Conservation (phyloP, 2,797 vertebrate genomes). For the Cyprinodon diabolis region DNA sequence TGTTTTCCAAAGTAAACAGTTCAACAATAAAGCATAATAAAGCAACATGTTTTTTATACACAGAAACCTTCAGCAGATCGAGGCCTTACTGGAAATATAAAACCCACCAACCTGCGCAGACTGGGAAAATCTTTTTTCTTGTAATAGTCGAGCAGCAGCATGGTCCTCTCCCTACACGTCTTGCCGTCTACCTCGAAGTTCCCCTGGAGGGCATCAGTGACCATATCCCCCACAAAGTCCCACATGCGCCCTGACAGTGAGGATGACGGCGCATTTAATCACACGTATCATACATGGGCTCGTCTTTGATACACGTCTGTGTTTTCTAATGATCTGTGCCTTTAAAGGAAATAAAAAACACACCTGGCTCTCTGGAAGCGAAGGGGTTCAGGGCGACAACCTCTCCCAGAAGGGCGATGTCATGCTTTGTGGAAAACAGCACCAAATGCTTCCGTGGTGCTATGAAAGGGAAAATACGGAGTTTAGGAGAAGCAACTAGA, state of each 20-base stretch:
- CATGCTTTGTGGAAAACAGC: conserved; percentile 83
- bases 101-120: conserved; percentile 75
- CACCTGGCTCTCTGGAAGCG: conserved; percentile 80
- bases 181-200: conserved; percentile 84
- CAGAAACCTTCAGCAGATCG: no score
- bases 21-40: no score
- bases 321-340: neutral
- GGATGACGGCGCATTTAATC: neutral
- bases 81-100: neutral
- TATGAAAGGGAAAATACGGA: conserved; percentile 74
- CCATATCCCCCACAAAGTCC: conserved; percentile 82
- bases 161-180: conserved; percentile 83
- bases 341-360: conserved; percentile 4
- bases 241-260: conserved; percentile 72
- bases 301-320: neutral
- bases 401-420: conserved; percentile 82
- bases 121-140: conserved; percentile 84
- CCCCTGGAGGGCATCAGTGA: conserved; percentile 78
- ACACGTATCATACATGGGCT: neutral
- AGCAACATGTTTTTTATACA: no score
- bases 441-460: conserved; percentile 82
- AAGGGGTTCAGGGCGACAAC: conserved; percentile 84
- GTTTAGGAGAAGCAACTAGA: neutral
- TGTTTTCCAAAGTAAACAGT: no score
- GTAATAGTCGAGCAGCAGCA: conserved; percentile 85